phyloP scores from a whole-genome alignment of 1,140 invertebrate genomes.

The Drosophila littoralis region DNA sequence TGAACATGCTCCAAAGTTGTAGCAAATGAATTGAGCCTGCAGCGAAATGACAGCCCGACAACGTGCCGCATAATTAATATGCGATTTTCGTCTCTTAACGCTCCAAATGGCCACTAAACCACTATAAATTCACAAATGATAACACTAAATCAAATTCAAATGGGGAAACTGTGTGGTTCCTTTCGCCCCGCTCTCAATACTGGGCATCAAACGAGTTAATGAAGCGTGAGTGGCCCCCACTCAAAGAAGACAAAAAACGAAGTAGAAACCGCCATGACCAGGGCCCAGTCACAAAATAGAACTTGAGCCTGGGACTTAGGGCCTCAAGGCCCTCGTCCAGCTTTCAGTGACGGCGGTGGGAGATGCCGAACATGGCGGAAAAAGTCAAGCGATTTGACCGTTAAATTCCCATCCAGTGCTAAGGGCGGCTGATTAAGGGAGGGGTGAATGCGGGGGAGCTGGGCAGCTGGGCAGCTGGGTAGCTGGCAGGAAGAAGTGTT shows the following conservation, averaged over 20 bases:
- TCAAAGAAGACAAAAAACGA: not conserved
- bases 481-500: constrained; percentile 2
- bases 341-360: not conserved
- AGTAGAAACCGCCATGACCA: constrained; percentile 10
- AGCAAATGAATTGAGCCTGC: constrained; percentile 47
- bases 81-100: constrained; percentile 48
- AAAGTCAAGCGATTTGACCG: constrained; percentile 80
- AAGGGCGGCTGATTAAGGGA: constrained; percentile 1
- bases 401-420: constrained; percentile 52
- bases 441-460: not conserved
- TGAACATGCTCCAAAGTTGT: constrained; percentile 55
- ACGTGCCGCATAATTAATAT: constrained; percentile 69
- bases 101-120: constrained; percentile 25
- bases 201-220: constrained; percentile 74
- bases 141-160: constrained; percentile 71
- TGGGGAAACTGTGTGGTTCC: constrained; percentile 9
- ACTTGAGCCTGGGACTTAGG: constrained; percentile 20
- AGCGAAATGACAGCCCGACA: constrained; percentile 43
- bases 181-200: constrained; percentile 4
- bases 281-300: constrained; percentile 3
- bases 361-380: constrained; percentile 45
- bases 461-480: not conserved
- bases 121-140: constrained; percentile 72
- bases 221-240: constrained; percentile 51
- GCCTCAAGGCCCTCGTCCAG: not conserved